Conservation (phyloP, 2,797 vertebrate species). For the Cuculus canorus region DNA sequence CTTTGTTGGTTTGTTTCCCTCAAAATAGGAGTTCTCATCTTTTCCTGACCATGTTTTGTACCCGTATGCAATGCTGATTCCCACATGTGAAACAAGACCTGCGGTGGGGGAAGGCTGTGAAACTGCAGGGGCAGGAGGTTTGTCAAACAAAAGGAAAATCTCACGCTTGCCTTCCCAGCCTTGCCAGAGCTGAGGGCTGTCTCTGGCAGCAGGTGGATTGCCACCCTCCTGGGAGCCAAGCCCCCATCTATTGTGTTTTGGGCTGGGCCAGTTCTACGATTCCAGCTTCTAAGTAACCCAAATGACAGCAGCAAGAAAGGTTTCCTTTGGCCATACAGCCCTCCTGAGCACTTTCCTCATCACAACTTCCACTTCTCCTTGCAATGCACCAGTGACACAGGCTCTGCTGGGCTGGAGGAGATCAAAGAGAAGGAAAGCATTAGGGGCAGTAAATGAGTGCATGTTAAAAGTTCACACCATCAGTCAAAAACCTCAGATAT, state of each 20-base stretch:
- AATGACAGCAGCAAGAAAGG: background rate
- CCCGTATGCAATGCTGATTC: background rate
- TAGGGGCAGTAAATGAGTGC: background rate
- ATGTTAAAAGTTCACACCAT: background rate
- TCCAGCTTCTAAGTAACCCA: background rate
- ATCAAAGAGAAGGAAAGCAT: background rate
- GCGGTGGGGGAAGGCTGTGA: background rate
- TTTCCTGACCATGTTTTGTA: background rate
- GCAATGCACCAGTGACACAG: fast-evolving
- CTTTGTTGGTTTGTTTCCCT: background rate
- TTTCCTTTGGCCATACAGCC: background rate
- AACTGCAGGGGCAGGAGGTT: background rate
- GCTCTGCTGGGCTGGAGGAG: background rate
- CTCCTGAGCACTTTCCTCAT: background rate
- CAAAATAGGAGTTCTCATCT: constrained; percentile 24
- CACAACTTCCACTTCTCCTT: background rate
- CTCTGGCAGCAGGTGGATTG: background rate
- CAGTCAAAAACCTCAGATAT: background rate
- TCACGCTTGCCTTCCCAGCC: background rate
- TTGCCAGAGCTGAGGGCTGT: fast-evolving
- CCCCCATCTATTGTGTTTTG: fast-evolving
- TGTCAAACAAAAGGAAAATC: background rate
- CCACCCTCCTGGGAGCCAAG: background rate
- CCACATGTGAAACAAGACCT: background rate
- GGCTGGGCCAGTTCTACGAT: background rate